phyloP scores from a whole-genome alignment of 2,888 invertebrate genomes.

The Slavum lentiscoides region DNA sequence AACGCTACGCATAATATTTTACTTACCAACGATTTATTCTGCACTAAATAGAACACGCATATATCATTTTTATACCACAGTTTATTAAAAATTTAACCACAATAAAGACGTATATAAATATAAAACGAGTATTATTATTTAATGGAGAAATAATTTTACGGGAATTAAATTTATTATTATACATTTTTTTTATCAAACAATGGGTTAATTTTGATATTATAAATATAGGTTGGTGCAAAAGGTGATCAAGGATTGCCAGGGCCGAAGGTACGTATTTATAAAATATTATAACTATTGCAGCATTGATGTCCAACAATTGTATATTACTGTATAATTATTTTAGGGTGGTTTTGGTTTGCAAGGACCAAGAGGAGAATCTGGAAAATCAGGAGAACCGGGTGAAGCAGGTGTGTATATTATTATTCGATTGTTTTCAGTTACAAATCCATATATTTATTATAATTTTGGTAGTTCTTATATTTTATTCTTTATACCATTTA shows the following conservation, averaged over 20 bases:
- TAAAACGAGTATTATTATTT: too few relatives aligned
- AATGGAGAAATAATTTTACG: too few relatives aligned
- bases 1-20: too few relatives aligned
- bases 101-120: too few relatives aligned
- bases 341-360: constrained; percentile 39
- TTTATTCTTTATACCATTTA: background rate
- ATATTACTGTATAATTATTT: constrained; percentile 56
- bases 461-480: background rate
- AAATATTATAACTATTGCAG: constrained; percentile 59
- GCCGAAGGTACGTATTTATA: constrained; percentile 78
- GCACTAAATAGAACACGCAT: too few relatives aligned
- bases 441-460: constrained; percentile 1
- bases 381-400: constrained; percentile 76
- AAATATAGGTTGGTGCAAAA: constrained; percentile 64
- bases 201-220: background rate
- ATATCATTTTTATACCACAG: too few relatives aligned
- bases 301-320: constrained; percentile 64
- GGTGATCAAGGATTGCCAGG: constrained; percentile 70
- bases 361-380: constrained; percentile 68
- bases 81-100: too few relatives aligned
- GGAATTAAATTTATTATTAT: background rate
- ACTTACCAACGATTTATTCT: too few relatives aligned
- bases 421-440: background rate
- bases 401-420: constrained; percentile 66
- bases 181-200: background rate